phyloP scores from a whole-genome alignment of 92 coral and sea anemone genomes.

The Porites lobata region DNA sequence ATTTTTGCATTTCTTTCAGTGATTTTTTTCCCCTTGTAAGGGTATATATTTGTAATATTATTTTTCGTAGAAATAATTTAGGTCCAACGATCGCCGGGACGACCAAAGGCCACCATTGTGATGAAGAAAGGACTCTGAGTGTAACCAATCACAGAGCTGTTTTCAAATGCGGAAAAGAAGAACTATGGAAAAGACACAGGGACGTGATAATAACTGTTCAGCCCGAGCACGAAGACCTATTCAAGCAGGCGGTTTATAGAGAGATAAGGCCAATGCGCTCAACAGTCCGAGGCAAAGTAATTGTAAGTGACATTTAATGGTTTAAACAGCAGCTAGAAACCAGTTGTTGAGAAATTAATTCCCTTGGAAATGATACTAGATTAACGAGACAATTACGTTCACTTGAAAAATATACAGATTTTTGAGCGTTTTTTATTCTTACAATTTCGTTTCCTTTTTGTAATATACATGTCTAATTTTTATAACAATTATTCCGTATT shows the following conservation, averaged over 20 bases:
- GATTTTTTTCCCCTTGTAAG: constrained; percentile 2
- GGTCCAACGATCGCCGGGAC: constrained; percentile 6
- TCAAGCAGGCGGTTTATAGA: background rate
- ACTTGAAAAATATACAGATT: too few species aligned
- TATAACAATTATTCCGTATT: too few species aligned
- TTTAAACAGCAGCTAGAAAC: background rate
- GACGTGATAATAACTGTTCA: background rate
- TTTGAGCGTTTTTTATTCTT: too few species aligned
- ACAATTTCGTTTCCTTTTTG: too few species aligned
- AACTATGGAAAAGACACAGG: background rate
- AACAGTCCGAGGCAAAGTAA: background rate
- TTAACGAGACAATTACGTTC: too few species aligned
- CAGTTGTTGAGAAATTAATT: background rate
- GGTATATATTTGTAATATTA: background rate
- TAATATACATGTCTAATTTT: too few species aligned
- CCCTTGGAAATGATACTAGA: background rate
- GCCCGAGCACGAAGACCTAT: background rate
- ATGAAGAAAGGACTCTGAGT: background rate
- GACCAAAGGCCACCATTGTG: background rate
- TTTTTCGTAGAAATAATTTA: background rate
- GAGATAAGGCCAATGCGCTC: constrained; percentile 4
- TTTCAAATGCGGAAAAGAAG: background rate
- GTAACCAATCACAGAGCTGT: background rate
- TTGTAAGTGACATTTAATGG: background rate
- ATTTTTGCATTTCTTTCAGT: constrained; percentile 1